Base-by-base conservation (phyloP, 2,797 vertebrate species). In the Cyclopterus lumpus region DNA sequence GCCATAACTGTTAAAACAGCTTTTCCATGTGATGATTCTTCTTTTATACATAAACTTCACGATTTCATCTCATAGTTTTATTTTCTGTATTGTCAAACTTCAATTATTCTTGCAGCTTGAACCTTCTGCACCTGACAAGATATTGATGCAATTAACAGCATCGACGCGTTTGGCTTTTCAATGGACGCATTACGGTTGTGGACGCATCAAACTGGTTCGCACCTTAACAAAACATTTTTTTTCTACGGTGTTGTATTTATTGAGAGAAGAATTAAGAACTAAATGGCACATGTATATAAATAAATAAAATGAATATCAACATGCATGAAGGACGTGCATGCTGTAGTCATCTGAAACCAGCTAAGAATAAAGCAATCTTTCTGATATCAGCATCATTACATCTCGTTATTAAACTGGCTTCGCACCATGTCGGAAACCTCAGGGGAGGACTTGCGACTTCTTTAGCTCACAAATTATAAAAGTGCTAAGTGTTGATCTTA, bases 71-170 rank as follows among this genome's bases (percentile, higher is more conserved):
- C 38, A 61, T 64, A 81, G 62, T 15, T 81, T 80, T 66, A 26
- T 71, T 67, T 63, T 71, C 32, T n/a, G 34, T 8, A 1, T 3
- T 30, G 75, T 82, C 67, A 79, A 85, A 85, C 67, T 46, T 24
- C 42, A 80, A 75, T 76, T 71, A 44, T 77, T 82, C 59, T 32
- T 9, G 11, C 71, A 40, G 58, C 73, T 63, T 42, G 51, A 55
- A 34, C 64, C 54, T 14, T 36, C 54, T 80, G 82, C 77, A 83
- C 82, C 82, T 89, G 82, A 44, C 36, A n/a, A 86, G 74, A 83
- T 79, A 84, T 72, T 40, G 71, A 83, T 58, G 75, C 77, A 89
- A 88, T 86, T 73, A 90, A 76, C 80, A 74, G 81, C 82, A 69
- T 61, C 58, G 74, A 77, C 34, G 77, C 32, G 69, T 67, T 65